These are phyloP conservation scores for Drosophila lacertosa DNA, from an alignment of 1,140 invertebrate species.

Conservation along the genomic window DNA sequence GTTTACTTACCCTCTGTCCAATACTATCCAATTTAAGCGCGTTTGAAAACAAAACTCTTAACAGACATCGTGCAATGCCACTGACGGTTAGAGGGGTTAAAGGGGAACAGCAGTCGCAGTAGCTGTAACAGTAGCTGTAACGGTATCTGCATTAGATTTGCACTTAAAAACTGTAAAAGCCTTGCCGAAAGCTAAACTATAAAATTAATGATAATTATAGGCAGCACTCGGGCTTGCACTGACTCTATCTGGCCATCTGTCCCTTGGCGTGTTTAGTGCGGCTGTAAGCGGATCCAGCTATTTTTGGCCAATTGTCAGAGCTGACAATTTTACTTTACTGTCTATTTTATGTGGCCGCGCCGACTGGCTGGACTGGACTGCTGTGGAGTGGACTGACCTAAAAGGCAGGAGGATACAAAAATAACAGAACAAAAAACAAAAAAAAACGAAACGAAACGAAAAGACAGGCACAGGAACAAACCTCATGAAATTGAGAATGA, in stretches of 20 bases:
- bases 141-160: slow-evolving; percentile 47
- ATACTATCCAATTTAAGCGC: slow-evolving; percentile 35
- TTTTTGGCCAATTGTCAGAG: slow-evolving; percentile 66
- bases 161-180: slow-evolving; percentile 47
- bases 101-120: background rate
- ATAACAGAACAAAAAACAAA: no score
- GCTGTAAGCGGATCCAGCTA: slow-evolving; percentile 33
- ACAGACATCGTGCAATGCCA: slow-evolving; percentile 16
- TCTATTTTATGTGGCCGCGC: slow-evolving; percentile 58
- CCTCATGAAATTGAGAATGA: slow-evolving; percentile 73
- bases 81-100: background rate
- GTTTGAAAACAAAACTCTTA: slow-evolving; percentile 48
- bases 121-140: background rate
- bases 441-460: slow-evolving; percentile 15
- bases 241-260: background rate
- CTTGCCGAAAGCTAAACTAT: slow-evolving; percentile 54
- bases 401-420: slow-evolving; percentile 18
- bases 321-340: slow-evolving; percentile 74
- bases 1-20: slow-evolving; percentile 13
- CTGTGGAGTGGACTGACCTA: slow-evolving; percentile 6
- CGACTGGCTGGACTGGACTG: slow-evolving; percentile 13
- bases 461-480: slow-evolving; percentile 49
- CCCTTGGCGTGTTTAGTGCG: slow-evolving; percentile 26
- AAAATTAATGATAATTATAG: slow-evolving; percentile 79
- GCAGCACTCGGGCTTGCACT: slow-evolving; percentile 35